Conservation (phyloP, 2,888 invertebrate genomes). For the Pantelozetes paolii region DNA sequence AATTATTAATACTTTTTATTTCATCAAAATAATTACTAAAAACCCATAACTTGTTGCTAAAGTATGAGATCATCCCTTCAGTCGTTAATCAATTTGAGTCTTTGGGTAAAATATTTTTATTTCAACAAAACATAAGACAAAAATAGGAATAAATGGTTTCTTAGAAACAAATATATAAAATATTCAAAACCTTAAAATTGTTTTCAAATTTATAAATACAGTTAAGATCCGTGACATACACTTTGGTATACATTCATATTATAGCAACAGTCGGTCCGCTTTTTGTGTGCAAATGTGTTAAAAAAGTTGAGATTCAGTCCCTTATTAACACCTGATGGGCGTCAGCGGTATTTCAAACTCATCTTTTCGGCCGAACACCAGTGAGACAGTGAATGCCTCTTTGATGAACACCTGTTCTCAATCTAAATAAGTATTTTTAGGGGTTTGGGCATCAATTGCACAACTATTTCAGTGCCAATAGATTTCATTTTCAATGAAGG, state of each 20-base stretch:
- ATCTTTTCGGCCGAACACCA: constrained; percentile 12
- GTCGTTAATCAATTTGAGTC: no score
- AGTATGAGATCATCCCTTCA: no score
- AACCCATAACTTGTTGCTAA: no score
- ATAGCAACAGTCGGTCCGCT: not conserved
- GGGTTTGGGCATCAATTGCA: not conserved
- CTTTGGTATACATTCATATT: not conserved
- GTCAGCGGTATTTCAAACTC: constrained; percentile 4
- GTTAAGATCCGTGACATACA: constrained; percentile 30
- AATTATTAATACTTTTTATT: no score
- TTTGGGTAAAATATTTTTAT: no score
- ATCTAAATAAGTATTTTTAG: not conserved
- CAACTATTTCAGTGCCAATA: no score
- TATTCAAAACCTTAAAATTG: no score
- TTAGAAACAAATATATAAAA: no score
- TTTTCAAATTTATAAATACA: not conserved
- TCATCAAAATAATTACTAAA: no score
- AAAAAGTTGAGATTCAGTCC: constrained; percentile 1
- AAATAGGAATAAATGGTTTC: no score
- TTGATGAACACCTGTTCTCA: constrained; percentile 29
- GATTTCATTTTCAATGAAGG: no score
- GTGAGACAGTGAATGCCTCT: not conserved
- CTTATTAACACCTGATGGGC: constrained; percentile 35
- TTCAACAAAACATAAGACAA: no score
- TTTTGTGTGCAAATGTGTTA: not conserved